A percentile compares a stretch with the other conserved stretches of the same genome.
phyloP scores from a whole-genome alignment of 1,140 invertebrate species.

The Hetaerina americana region DNA sequence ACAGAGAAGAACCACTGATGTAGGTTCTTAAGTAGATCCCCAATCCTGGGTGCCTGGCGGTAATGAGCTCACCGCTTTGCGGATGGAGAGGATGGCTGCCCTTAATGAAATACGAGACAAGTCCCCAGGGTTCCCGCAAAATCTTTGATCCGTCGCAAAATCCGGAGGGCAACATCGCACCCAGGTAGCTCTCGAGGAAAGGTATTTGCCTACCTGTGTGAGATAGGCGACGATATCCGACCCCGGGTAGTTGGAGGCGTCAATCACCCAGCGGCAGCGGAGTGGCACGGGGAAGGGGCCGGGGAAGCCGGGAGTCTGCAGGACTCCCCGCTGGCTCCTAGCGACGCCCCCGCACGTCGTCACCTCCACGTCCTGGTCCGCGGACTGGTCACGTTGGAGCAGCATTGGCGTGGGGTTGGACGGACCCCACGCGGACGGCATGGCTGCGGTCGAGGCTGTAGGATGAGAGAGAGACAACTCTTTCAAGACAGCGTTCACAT shows the following conservation, averaged over 20 bases:
- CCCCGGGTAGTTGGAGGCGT: constrained; percentile 45
- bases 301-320: constrained; percentile 74
- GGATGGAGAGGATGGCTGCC: no score
- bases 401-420: neutral
- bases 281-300: constrained; percentile 62
- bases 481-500: no score
- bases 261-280: constrained; percentile 73
- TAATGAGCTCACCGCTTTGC: no score
- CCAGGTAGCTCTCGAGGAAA: no score
- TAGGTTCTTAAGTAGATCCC: no score
- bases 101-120: no score
- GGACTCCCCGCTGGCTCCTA: constrained; percentile 45
- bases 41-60: no score
- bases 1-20: no score
- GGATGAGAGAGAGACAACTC: no score
- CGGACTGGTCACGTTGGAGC: neutral
- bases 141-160: no score
- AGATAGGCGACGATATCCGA: constrained; percentile 69
- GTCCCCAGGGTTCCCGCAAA: no score
- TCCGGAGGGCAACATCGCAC: no score
- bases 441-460: neutral
- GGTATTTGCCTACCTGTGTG: constrained; percentile 53
- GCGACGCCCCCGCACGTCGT: constrained; percentile 44
- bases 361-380: neutral
- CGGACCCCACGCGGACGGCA: neutral